These are phyloP conservation scores for Datnioides undecimradiatus DNA, from an alignment of 2,113 vertebrate genomes.

Conservation along the genomic window DNA sequence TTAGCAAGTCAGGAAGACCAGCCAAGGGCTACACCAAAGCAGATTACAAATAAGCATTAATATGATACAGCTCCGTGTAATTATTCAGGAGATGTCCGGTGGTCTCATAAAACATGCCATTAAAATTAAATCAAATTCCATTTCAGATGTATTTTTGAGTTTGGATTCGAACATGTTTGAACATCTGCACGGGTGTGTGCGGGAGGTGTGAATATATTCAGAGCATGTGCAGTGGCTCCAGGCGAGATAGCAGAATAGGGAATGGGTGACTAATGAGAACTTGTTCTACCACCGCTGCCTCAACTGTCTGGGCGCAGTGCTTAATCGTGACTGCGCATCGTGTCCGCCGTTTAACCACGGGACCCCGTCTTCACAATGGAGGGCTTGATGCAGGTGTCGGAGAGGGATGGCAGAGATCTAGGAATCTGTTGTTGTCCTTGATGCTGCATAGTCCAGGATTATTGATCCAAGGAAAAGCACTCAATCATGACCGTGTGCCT, in stretches of 20 bases:
- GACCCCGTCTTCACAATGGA: constrained; percentile 34
- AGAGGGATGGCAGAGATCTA: constrained; percentile 56
- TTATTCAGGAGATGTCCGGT: constrained; percentile 50
- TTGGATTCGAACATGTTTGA: constrained; percentile 41
- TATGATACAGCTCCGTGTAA: constrained; percentile 28
- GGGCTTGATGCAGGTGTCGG: constrained; percentile 44
- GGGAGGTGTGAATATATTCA: constrained; percentile 57
- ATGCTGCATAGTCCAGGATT: constrained; percentile 64
- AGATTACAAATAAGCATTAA: constrained; percentile 53
- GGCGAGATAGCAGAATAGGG: constrained; percentile 56
- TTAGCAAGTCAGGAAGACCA: constrained; percentile 54
- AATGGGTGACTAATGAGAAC: constrained; percentile 77
- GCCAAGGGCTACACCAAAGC: constrained; percentile 37
- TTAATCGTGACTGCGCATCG: constrained; percentile 66
- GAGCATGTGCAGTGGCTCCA: constrained; percentile 60
- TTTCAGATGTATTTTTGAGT: constrained; percentile 39
- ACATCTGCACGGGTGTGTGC: constrained; percentile 25
- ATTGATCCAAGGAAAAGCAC: constrained; percentile 73
- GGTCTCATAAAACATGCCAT: constrained; percentile 53
- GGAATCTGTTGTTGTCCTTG: constrained; percentile 73
- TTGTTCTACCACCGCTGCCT: constrained; percentile 66
- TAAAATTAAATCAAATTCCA: constrained; percentile 49
- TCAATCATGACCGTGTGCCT: constrained; percentile 72
- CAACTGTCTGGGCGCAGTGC: constrained; percentile 54
- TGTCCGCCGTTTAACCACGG: constrained; percentile 51